Conservation (phyloP, 2,888 invertebrate genomes). For the Tanytarsus gracilentus region DNA sequence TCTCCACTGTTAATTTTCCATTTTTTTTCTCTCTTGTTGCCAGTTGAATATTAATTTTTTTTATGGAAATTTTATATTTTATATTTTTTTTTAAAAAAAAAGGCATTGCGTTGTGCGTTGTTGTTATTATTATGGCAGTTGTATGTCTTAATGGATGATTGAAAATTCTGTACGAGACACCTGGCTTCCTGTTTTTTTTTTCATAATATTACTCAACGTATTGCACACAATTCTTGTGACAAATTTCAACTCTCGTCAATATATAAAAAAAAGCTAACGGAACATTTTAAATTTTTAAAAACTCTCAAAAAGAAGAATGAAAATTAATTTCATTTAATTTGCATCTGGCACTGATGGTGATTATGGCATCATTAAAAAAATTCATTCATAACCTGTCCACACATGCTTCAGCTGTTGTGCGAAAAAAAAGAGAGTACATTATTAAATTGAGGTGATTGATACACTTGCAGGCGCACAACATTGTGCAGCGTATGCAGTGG, state of each 20-base stretch:
- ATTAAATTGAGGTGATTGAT: constrained; percentile 4
- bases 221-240: too few relatives aligned
- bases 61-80: not conserved
- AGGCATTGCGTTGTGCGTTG: not conserved
- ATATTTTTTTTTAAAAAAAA: not conserved
- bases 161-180: not conserved
- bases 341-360: too few relatives aligned
- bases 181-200: not conserved
- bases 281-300: too few relatives aligned
- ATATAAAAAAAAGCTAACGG: too few relatives aligned
- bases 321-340: too few relatives aligned
- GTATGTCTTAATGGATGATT: constrained; percentile 4
- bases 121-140: not conserved
- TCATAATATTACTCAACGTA: not conserved
- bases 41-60: not conserved
- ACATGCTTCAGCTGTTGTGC: not conserved
- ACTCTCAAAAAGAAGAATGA: too few relatives aligned
- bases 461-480: constrained; percentile 12
- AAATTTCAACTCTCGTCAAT: too few relatives aligned
- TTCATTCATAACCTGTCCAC: not conserved
- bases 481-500: too few relatives aligned
- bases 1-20: not conserved
- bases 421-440: not conserved
- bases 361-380: too few relatives aligned
- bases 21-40: not conserved